These are phyloP conservation scores for Acanthis flammea DNA, from an alignment of 2,797 vertebrate species.

Conservation along the genomic window DNA sequence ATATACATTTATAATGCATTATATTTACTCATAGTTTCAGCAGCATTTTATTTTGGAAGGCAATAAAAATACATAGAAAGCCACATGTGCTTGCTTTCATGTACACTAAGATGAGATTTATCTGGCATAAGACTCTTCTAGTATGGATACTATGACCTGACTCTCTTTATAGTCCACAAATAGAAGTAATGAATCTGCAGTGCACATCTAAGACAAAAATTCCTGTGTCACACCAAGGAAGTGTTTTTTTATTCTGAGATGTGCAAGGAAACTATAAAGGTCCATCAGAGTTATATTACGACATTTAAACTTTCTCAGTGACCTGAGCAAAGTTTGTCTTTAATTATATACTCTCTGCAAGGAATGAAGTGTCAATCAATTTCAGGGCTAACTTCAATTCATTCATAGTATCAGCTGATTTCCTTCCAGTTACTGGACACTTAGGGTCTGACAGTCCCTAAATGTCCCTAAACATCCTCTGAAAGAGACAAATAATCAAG, in stretches of 20 bases:
- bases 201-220: neutral
- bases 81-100: neutral
- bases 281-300: neutral
- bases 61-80: neutral
- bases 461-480: neutral
- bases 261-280: neutral
- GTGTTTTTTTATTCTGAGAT: neutral
- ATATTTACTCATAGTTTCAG: neutral
- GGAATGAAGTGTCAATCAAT: neutral
- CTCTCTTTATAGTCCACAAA: neutral
- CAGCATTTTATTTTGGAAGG: neutral
- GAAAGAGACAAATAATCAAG: neutral
- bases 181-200: neutral
- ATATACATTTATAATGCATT: neutral
- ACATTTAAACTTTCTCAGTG: neutral
- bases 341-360: neutral
- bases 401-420: neutral
- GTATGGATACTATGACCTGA: neutral
- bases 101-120: neutral
- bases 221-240: neutral
- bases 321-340: neutral
- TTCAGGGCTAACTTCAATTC: neutral
- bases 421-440: neutral
- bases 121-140: neutral
- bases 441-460: neutral